Evolutionary conservation across 2,888 invertebrate species (phyloP).

Genomic region (Lingula anatina): DNA sequence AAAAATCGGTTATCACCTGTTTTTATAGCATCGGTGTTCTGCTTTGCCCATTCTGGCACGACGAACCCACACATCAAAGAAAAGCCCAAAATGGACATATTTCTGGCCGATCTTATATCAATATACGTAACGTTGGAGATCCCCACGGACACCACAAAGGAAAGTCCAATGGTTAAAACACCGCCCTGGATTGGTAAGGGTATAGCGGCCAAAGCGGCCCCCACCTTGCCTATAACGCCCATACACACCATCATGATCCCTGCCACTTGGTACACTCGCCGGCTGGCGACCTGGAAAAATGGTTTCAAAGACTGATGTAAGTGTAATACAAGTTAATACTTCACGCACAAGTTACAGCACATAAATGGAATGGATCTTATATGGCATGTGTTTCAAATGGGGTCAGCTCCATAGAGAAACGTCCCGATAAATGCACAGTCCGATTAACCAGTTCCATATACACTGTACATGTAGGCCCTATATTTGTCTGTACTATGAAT

Average conservation of each 20-base stretch:
- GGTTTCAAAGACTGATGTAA: background rate
- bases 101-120: constrained; percentile 1
- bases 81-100: constrained; percentile 7
- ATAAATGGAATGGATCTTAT: too few species aligned
- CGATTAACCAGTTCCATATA: background rate
- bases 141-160: constrained; percentile 8
- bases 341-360: too few species aligned
- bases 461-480: background rate
- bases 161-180: constrained; percentile 8
- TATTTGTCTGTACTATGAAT: too few species aligned
- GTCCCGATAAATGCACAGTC: background rate
- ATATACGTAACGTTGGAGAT: constrained; percentile 6
- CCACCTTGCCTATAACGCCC: constrained; percentile 12
- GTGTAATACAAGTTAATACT: too few species aligned
- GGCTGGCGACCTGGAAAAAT: constrained; percentile 4
- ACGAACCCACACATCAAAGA: constrained; percentile 6
- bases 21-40: constrained; percentile 4
- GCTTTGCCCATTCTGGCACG: constrained; percentile 6
- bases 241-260: constrained; percentile 7
- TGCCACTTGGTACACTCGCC: constrained; percentile 6
- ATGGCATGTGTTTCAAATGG: too few species aligned
- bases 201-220: constrained; percentile 12
- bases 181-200: constrained; percentile 12
- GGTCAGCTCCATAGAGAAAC: too few species aligned
- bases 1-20: too few species aligned